A percentile compares a stretch with the other conserved stretches of the same genome.
These are phyloP conservation scores for Poecilia gillii DNA, from an alignment of 2,797 vertebrate genomes.

Conservation along the genomic window DNA sequence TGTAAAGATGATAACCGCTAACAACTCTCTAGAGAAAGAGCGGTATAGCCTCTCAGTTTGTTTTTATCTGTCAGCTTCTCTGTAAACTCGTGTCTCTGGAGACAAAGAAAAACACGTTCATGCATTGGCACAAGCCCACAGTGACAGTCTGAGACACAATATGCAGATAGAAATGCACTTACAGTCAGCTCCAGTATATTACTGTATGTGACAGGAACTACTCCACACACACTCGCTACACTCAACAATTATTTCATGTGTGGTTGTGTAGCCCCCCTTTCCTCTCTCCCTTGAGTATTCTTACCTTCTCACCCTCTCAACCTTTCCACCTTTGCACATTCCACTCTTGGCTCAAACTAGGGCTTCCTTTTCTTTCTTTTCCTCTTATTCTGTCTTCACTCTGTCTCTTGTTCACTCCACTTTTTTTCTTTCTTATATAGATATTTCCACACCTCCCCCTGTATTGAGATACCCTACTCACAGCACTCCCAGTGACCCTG, in stretches of 20 bases:
- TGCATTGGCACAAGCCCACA: slow-evolving; percentile 15
- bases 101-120: slow-evolving; percentile 16
- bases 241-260: slow-evolving; percentile 36
- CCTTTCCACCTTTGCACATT: slow-evolving; percentile 71
- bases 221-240: neutral
- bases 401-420: slow-evolving; percentile 44
- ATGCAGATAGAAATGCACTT: slow-evolving; percentile 1
- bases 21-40: slow-evolving; percentile 60
- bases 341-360: slow-evolving; percentile 70
- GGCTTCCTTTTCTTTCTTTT: slow-evolving; percentile 51
- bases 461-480: slow-evolving; percentile 62
- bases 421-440: slow-evolving; percentile 54
- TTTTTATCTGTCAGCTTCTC: slow-evolving; percentile 55
- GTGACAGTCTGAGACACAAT: neutral
- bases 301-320: slow-evolving; percentile 65
- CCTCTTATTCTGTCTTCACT: slow-evolving; percentile 50
- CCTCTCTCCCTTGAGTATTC: slow-evolving; percentile 50
- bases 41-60: slow-evolving; percentile 38
- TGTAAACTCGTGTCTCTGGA: slow-evolving; percentile 20
- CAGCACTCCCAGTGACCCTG: slow-evolving; percentile 72
- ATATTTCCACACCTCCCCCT: slow-evolving; percentile 59
- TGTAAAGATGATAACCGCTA: slow-evolving; percentile 48
- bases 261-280: slow-evolving; percentile 25
- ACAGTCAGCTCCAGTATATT: slow-evolving; percentile 13
- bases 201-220: slow-evolving; percentile 5